Evolutionary conservation across 2,797 vertebrate genomes (phyloP).

Genomic region (Melanotaenia boesemani): DNA sequence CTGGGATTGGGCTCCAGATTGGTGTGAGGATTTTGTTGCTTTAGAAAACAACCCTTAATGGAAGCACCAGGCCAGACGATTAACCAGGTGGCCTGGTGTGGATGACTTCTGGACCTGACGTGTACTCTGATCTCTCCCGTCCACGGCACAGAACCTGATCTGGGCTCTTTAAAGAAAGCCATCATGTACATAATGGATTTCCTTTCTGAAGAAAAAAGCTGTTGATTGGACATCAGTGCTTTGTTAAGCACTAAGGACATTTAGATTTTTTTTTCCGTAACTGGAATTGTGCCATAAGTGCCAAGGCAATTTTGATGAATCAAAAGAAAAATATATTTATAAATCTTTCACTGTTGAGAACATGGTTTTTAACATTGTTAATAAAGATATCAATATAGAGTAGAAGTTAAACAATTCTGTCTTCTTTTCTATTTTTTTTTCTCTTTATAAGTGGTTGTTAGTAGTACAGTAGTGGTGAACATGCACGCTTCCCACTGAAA

Average conservation of each 20-base stretch:
- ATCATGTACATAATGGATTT: conserved; percentile 77
- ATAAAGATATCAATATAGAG: conserved; percentile 85
- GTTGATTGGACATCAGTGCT: conserved; percentile 79
- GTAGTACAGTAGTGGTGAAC: conserved; percentile 70
- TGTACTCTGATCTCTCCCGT: conserved; percentile 61
- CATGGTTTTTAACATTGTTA: conserved; percentile 87
- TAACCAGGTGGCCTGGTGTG: conserved; percentile 62
- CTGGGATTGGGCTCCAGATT: conserved; percentile 64
- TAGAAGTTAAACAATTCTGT: conserved; percentile 80
- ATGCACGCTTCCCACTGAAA: conserved; percentile 83
- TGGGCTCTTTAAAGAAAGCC: conserved; percentile 60
- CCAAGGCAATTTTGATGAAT: conserved; percentile 79
- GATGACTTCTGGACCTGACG: conserved; percentile 75
- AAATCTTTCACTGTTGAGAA: conserved; percentile 84
- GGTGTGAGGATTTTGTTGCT: conserved; percentile 61
- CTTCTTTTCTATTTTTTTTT: conserved; percentile 71
- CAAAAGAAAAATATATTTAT: conserved; percentile 85
- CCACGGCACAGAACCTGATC: conserved; percentile 69
- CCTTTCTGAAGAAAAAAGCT: conserved; percentile 68
- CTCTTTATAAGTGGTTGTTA: conserved; percentile 63
- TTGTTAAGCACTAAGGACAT: conserved; percentile 65
- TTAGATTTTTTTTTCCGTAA: conserved; percentile 75
- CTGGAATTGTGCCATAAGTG: conserved; percentile 85
- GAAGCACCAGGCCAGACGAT: conserved; percentile 65
- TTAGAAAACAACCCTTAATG: conserved; percentile 40